Evolutionary conservation across 2,888 invertebrate species (phyloP), one percentile per base, ranked within the genome.

Genomic region (Gortyna flavago): DNA sequence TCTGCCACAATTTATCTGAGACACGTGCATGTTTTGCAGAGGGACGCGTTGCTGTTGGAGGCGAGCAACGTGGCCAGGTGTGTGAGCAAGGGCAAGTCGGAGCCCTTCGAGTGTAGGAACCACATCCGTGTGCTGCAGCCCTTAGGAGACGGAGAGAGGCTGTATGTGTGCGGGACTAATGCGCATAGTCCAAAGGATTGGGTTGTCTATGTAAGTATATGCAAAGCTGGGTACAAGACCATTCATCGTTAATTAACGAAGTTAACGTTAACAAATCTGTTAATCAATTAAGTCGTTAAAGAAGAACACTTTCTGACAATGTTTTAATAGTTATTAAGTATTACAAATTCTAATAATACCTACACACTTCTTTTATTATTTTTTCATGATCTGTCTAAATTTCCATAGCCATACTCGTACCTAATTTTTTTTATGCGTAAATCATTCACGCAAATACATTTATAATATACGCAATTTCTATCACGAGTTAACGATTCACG

Each of bases 121-220:
- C 97, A 97, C 93, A 97, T 97, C 75, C 95, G 97, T 74, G 97
- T 97, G 80, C 95, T 97, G 89, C 97, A 97, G 90, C 97, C 97
- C n/a, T 94, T 97, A 77, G 97, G 97, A n/a, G 97, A 97, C 89
- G 97, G 97, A 54, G 96, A 97, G 87, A 93, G 97, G 72, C 94
- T 97, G 70, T 97, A 97, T 89, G 96, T 97, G 82, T 97, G 97
- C 90, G 97, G 97, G 57, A 97, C 97, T 66, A 97, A 97, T 90
- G 97, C 97, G 62, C 97, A 97, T 92, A 97, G 97, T 88, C 97
- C 97, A 21, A 97, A 97, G 91, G 97, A 97, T 91, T 97, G 97
- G 97, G 97, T 97, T 79, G 96, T 97, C 70, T 97, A 97, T 92
- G 97, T 61, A 32, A 29, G 59, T 61, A 61, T 29, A 29, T 61